Evolutionary conservation across 2,888 invertebrate species (phyloP).

Genomic region (Drosophila aldrichi): DNA sequence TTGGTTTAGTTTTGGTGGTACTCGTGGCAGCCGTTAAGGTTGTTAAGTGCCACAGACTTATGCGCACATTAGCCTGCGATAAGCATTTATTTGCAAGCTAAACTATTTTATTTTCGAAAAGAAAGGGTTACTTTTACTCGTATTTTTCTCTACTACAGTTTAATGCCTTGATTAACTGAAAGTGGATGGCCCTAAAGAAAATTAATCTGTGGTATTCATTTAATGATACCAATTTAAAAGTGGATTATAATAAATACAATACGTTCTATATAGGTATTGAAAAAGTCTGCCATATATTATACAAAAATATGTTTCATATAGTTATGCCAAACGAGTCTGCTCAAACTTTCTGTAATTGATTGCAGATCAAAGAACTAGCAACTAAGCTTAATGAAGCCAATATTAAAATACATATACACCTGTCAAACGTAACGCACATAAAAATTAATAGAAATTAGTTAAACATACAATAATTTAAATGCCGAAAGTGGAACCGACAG

Average conservation of each 20-base stretch:
- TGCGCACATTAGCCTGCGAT: slow-evolving; percentile 72
- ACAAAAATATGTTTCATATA: too few relatives aligned
- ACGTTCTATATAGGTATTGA: background rate
- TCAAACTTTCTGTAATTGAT: background rate
- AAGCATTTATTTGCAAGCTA: slow-evolving; percentile 67
- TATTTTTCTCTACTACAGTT: background rate
- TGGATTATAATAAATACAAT: background rate
- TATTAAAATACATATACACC: slow-evolving; percentile 29
- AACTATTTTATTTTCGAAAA: slow-evolving; percentile 31
- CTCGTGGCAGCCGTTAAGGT: slow-evolving; percentile 77
- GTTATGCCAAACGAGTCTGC: background rate
- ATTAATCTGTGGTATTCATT: background rate
- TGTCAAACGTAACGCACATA: slow-evolving; percentile 58
- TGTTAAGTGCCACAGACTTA: slow-evolving; percentile 62
- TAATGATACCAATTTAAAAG: background rate
- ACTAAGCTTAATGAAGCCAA: background rate
- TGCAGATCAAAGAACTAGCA: background rate
- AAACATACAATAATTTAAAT: slow-evolving; percentile 72
- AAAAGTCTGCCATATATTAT: background rate
- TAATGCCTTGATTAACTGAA: background rate
- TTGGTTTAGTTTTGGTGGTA: slow-evolving; percentile 45
- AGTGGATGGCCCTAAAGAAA: background rate
- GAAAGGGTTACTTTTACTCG: slow-evolving; percentile 30
- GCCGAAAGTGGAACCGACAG: slow-evolving; percentile 75
- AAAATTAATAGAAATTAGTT: slow-evolving; percentile 71